These are phyloP conservation scores for Diorhabda elongata DNA, from an alignment of 1,140 invertebrate species.

Conservation along the genomic window DNA sequence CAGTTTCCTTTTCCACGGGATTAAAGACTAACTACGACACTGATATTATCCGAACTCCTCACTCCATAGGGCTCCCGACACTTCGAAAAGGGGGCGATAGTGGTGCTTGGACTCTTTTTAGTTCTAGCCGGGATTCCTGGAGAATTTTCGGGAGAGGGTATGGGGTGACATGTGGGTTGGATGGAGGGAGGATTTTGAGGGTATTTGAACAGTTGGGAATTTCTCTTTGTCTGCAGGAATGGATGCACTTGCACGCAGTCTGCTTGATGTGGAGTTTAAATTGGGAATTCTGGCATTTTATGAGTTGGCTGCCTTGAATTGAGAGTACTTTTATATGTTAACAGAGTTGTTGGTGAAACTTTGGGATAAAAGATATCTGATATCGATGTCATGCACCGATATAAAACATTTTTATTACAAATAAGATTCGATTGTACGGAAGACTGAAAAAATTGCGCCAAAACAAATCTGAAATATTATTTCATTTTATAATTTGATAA, in stretches of 20 bases:
- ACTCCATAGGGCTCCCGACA: neutral
- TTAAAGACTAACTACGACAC: neutral
- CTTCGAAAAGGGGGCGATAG: slow-evolving; percentile 2
- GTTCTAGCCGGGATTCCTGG: slow-evolving; percentile 8
- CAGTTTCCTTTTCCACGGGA: neutral
- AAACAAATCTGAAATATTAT: no score
- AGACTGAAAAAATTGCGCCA: no score
- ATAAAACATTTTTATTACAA: no score
- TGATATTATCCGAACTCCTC: neutral
- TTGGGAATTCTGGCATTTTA: neutral
- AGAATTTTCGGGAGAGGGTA: slow-evolving; percentile 1
- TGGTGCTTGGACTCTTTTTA: slow-evolving; percentile 6
- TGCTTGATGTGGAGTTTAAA: neutral
- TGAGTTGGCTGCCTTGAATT: slow-evolving; percentile 1
- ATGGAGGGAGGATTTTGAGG: neutral
- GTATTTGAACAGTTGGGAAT: slow-evolving; percentile 2
- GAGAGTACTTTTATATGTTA: slow-evolving; percentile 2
- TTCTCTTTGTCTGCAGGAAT: slow-evolving; percentile 1
- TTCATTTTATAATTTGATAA: no score
- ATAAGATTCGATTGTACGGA: no score
- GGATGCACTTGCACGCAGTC: slow-evolving; percentile 1
- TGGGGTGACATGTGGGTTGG: neutral
- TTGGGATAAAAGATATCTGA: no score
- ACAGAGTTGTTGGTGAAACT: neutral
- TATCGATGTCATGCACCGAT: no score